Conservation (phyloP, 2,113 vertebrate species). For the Nothobranchius kuhntae region DNA sequence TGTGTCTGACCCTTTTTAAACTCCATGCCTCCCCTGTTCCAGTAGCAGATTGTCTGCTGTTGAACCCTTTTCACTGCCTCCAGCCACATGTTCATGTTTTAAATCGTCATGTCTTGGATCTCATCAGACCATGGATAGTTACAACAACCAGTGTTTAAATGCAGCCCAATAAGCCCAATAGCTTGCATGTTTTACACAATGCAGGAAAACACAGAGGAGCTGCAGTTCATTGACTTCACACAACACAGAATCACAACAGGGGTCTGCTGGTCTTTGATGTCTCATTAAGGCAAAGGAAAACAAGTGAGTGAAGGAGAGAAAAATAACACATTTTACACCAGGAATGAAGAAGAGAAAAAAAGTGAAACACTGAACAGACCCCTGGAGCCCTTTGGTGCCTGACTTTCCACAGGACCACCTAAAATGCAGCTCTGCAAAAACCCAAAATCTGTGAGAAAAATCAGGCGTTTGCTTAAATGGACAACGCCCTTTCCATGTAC, state of each 20-base stretch:
- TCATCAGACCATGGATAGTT: no score
- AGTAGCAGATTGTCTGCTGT: no score
- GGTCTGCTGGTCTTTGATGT: slow-evolving; percentile 59
- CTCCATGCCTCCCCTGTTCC: no score
- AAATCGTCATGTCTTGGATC: no score
- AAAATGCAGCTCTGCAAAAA: slow-evolving; percentile 74
- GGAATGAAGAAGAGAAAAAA: slow-evolving; percentile 29
- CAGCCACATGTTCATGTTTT: no score
- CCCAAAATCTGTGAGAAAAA: slow-evolving; percentile 71
- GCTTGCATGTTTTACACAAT: slow-evolving; percentile 21
- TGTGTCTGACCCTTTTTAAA: no score
- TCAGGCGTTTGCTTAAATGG: slow-evolving; percentile 63
- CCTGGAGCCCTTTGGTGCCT: slow-evolving; percentile 63
- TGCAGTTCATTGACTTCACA: slow-evolving; percentile 42
- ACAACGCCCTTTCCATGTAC: slow-evolving; percentile 74
- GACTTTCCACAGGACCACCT: slow-evolving; percentile 81
- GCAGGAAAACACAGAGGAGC: slow-evolving; percentile 25
- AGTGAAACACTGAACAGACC: slow-evolving; percentile 76
- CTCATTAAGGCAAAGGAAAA: slow-evolving; percentile 68
- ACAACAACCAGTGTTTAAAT: slow-evolving; percentile 1
- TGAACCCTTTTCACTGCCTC: no score
- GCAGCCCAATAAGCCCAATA: not conserved
- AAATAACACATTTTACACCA: slow-evolving; percentile 70
- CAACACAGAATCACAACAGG: slow-evolving; percentile 55
- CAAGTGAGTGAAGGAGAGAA: slow-evolving; percentile 52